Evolutionary conservation across 2,113 vertebrate genomes (phyloP), one percentile per base, ranked within the genome.

Genomic region (Marmota flaviventris): DNA sequence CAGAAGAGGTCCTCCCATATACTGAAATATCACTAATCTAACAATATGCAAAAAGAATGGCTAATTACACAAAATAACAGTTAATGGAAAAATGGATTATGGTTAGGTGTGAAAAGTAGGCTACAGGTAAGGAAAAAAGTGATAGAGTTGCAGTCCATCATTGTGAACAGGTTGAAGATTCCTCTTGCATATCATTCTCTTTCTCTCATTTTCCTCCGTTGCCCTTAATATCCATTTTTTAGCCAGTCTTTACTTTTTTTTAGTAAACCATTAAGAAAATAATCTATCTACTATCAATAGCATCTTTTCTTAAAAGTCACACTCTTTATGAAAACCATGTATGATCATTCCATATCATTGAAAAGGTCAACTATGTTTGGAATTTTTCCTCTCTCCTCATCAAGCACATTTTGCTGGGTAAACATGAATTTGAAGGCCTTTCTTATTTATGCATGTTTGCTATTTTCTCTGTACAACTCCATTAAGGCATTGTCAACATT

Each of bases 221-320:
- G 34, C 2, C 8, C 3, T 56, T 69, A 87, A n/a, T 22, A 14
- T 32, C 17, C 56, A 69, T 8, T 58, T 53, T 95, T 75, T 39
- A 51, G 17, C 6, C 6, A 53, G 75, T 75, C 5, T 22, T 34
- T 56, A 79, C 22, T 58, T 77, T 88, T 88, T 20, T 37, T 22
- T 22, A 58, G 13, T 34, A 61, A 92, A 12, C 4, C 1, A 75
- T 61, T 58, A 76, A 27, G 12, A 83, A 27, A 20, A 88, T 22
- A 10, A 22, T 24, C 72, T 85, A 69, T 81, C 39, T 18, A 27
- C 39, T 76, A 61, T 63, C n/a, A 77, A n/a, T 3, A 83, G 29
- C 56, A 22, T 48, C 51, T 85, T 93, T 69, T 89, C 65, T 89
- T 72, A 8, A 85, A 92, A 95, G n/a, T 27, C 18, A 75, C 10